Percentiles rank a stretch among this genome's conserved stretches.
phyloP scores from a whole-genome alignment of 1,140 invertebrate species.

The Lineus longissimus region DNA sequence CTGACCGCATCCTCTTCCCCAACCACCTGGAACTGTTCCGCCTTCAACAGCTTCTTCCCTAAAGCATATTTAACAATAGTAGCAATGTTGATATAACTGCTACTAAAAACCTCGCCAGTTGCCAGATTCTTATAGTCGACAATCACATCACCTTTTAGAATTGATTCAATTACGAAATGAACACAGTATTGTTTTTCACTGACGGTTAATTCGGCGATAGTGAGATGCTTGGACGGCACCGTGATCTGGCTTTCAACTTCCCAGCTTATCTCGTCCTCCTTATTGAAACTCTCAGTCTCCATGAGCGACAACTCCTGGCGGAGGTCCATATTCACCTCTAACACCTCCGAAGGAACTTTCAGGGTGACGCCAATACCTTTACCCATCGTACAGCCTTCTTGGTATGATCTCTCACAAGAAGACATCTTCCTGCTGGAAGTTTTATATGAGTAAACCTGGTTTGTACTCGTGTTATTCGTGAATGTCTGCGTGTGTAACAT shows the following conservation, averaged over 20 bases:
- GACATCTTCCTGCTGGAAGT: conserved; percentile 55
- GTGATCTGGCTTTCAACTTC: conserved; percentile 54
- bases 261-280: conserved; percentile 54
- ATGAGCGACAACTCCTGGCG: conserved; percentile 55
- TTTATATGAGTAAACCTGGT: conserved; percentile 57
- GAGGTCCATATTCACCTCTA: conserved; percentile 52
- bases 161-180: conserved; percentile 49
- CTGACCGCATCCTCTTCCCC: no score
- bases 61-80: no score
- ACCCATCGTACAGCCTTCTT: conserved; percentile 54
- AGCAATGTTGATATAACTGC: no score
- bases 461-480: conserved; percentile 52
- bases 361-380: conserved; percentile 54
- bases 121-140: conserved; percentile 48
- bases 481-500: conserved; percentile 32
- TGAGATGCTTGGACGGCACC: conserved; percentile 47
- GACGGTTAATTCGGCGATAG: conserved; percentile 54
- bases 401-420: conserved; percentile 46
- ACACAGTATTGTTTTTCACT: conserved; percentile 53
- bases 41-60: no score
- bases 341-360: conserved; percentile 54
- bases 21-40: no score
- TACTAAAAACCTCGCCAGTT: conserved; percentile 48
- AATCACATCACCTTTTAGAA: conserved; percentile 46
- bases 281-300: conserved; percentile 48